Base-by-base conservation (phyloP, 2,797 vertebrate species). In the Lepilemur ruficaudatus region DNA sequence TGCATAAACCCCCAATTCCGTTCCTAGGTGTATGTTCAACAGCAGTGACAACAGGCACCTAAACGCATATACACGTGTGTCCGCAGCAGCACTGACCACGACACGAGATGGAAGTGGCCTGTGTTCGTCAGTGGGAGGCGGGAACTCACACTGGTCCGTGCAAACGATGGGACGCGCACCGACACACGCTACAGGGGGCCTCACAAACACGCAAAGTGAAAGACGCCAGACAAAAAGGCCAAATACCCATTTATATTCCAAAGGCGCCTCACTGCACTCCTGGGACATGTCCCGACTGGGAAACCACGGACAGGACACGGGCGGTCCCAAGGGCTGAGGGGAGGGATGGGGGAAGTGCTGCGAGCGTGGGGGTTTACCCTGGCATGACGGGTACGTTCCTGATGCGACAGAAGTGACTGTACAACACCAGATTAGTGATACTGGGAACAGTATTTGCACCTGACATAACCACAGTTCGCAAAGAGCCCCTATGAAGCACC, bases 251-350 rank as follows among this genome's bases (percentile, higher is more conserved):
- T 23, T 23, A 11, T 0, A 1, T 3, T 17, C 13, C 17, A 57
- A 41, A 41, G 14, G n/a, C 22, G 0, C 18, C 48, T 52, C n/a
- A 79, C 20, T 57, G 22, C 22, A 38, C 38, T 55, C 38, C 25
- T n/a, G 32, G 3, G 8, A 5, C 48, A 28, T 2, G n/a, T 35
- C 25, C 3, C 0, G 5, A 20, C 28, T 0, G 0, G 32, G 17
- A 20, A 13, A 25, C 32, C n/a, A 8, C 41, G 15, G 43, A 6
- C 32, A 28, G n/a, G 7, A 15, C 17, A 0, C 5, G 20, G n/a
- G 32, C 3, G 17, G 41, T 2, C 20, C 32, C 25, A 6, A 2
- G 13, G n/a, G 28, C 48, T 35, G 43, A 79, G n/a, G 55, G 50
- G 10, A 15, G 22, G 14, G 1, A 48, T 0, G 1, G n/a, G 52